These are phyloP conservation scores for Callopanchax toddi DNA, from an alignment of 2,113 vertebrate genomes.

Conservation along the genomic window DNA sequence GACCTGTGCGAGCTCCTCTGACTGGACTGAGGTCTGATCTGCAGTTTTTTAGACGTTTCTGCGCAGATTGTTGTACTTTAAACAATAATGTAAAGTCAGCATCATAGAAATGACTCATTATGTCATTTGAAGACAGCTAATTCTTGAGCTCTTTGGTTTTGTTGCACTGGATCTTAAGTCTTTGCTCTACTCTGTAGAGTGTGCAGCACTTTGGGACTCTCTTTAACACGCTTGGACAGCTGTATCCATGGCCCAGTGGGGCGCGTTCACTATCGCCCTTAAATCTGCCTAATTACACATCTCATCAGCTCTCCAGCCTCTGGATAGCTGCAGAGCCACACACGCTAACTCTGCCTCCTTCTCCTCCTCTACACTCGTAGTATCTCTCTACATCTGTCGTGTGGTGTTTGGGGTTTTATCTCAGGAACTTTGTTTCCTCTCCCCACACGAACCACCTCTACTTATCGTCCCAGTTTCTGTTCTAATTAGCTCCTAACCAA, in stretches of 20 bases:
- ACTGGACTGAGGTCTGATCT: too few species aligned
- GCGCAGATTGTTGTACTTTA: too few species aligned
- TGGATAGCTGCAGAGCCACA: constrained; percentile 55
- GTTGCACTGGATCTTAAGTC: constrained; percentile 39
- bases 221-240: constrained; percentile 60
- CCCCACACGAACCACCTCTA: background rate
- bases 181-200: constrained; percentile 20
- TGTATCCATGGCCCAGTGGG: constrained; percentile 57
- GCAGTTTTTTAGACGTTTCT: too few species aligned
- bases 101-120: too few species aligned
- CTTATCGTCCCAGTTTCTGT: constrained; percentile 16
- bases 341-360: constrained; percentile 9
- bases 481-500: constrained; percentile 36
- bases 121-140: constrained; percentile 24
- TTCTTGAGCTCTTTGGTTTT: constrained; percentile 19
- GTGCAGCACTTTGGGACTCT: constrained; percentile 36
- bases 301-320: constrained; percentile 59
- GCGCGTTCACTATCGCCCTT: constrained; percentile 48
- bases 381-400: constrained; percentile 31
- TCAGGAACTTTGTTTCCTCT: constrained; percentile 4
- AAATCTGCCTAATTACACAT: constrained; percentile 76
- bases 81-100: too few species aligned
- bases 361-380: constrained; percentile 11
- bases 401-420: constrained; percentile 26
- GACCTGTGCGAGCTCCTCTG: too few species aligned